Conservation (phyloP, 2,113 vertebrate genomes). For the Perca schrenkii region DNA sequence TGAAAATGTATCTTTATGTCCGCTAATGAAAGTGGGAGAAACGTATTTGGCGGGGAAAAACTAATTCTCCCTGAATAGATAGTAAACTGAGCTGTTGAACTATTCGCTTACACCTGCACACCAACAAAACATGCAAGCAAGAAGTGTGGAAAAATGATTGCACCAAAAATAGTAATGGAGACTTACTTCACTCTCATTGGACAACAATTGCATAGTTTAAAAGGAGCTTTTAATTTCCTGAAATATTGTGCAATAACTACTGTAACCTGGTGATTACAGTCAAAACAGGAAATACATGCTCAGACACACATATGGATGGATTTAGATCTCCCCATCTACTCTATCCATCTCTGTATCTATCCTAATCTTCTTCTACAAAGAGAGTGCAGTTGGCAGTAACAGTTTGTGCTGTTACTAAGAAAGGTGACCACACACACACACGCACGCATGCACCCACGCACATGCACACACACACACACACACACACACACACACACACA, state of each 20-base stretch:
- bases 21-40: background rate
- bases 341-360: background rate
- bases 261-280: background rate
- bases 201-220: background rate
- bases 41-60: background rate
- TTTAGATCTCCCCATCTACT: background rate
- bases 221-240: background rate
- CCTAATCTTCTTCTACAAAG: background rate
- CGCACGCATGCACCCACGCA: conserved; percentile 1
- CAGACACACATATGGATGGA: background rate
- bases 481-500: conserved; percentile 32
- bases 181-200: background rate
- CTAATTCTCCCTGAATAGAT: background rate
- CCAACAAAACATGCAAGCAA: background rate
- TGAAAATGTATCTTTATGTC: background rate
- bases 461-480: conserved; percentile 17
- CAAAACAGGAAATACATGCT: background rate
- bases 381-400: conserved; percentile 3
- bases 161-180: background rate
- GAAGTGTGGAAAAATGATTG: background rate
- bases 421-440: background rate
- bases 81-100: background rate
- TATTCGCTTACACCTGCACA: background rate
- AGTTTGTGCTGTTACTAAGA: conserved; percentile 4
- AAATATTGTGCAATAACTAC: too few species aligned